phyloP scores from a whole-genome alignment of 2,797 vertebrate genomes.

The Arrhamphus sclerolepis region DNA sequence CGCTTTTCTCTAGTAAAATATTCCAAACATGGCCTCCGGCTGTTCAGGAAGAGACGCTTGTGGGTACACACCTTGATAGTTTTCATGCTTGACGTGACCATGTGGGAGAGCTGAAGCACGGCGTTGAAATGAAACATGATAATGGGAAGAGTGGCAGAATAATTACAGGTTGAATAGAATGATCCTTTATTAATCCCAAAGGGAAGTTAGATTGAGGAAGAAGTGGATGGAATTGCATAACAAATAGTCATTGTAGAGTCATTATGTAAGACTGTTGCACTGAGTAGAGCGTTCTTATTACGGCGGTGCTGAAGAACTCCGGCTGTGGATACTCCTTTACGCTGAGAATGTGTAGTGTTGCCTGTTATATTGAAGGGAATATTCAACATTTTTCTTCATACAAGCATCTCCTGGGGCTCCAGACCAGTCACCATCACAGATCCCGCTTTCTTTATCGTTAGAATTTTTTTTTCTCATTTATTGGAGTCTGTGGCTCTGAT shows the following conservation, averaged over 20 bases:
- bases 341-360: too few relatives aligned
- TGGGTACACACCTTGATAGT: slow-evolving; percentile 45
- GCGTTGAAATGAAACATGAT: slow-evolving; percentile 42
- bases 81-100: slow-evolving; percentile 31
- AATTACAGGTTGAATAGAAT: slow-evolving; percentile 23
- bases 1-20: slow-evolving; percentile 63
- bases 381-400: too few relatives aligned
- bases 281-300: too few relatives aligned
- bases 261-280: not conserved
- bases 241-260: not conserved
- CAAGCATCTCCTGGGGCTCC: too few relatives aligned
- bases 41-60: slow-evolving; percentile 68
- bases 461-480: too few relatives aligned
- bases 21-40: slow-evolving; percentile 66
- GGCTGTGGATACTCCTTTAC: too few relatives aligned
- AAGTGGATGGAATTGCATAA: not conserved
- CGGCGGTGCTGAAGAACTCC: too few relatives aligned
- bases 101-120: slow-evolving; percentile 33
- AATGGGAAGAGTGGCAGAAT: slow-evolving; percentile 31
- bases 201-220: not conserved
- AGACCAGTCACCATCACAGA: too few relatives aligned
- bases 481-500: too few relatives aligned
- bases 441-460: too few relatives aligned
- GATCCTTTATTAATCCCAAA: not conserved
- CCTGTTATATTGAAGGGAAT: too few relatives aligned